Evolutionary conservation across 2,888 invertebrate genomes (phyloP), one percentile per base, ranked within the genome.

Genomic region (Caenorhabditis sinica): DNA sequence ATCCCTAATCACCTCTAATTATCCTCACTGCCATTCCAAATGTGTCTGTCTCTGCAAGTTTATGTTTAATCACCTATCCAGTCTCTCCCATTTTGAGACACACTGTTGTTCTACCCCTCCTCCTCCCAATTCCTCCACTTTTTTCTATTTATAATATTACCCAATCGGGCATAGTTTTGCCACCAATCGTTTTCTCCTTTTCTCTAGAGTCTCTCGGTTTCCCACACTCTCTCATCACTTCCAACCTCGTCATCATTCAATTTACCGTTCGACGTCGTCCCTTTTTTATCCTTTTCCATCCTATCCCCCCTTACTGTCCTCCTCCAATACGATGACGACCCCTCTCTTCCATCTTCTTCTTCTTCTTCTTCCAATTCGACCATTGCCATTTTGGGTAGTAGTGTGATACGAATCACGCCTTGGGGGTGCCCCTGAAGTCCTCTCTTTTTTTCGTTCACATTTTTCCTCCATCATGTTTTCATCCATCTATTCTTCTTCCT

Each of bases 251-350:
- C 56, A 28, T 53, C 77, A 56, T 69, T 63, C 79, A 69, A 76
- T 72, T 79, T 79, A 79, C 79, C 79, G 79, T 79, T 79, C 79
- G 71, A 66, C 74, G 56, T 51, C 66, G 53, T 77, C 77, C 72
- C 71, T 72, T 79, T 79, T 79, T 79, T 28, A n/a, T n/a, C n/a
- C n/a, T n/a, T n/a, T n/a, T n/a, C n/a, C 45, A 45, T 40, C 45
- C 25, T 28, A 23, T 36, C 13, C 30, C 17, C 13, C 15, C 30
- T n/a, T n/a, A n/a, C n/a, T n/a, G n/a, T n/a, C n/a, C n/a, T n/a
- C n/a, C n/a, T n/a, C n/a, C n/a, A n/a, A n/a, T n/a, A n/a, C n/a
- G n/a, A n/a, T n/a, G n/a, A n/a, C n/a, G n/a, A n/a, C 53, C 58
- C 33, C 17, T 33, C 60, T 60, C 33, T 33, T 43, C 30, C 30